Evolutionary conservation across 2,797 vertebrate species (phyloP).

Genomic region (Pipistrellus kuhlii): DNA sequence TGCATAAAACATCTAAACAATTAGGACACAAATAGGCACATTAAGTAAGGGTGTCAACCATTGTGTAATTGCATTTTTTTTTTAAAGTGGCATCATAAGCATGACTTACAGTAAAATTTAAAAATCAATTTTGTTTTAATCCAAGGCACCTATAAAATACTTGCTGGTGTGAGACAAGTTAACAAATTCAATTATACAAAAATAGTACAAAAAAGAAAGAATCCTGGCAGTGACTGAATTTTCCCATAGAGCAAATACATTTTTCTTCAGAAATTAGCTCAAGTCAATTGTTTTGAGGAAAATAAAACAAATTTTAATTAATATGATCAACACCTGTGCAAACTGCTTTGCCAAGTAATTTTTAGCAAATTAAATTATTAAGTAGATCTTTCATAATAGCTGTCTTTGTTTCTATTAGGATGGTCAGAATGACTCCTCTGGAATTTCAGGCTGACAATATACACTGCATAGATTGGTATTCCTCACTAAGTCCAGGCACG

Average conservation of each 20-base stretch:
- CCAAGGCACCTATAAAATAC: constrained; percentile 87
- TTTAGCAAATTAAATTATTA: neutral
- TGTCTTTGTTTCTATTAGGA: neutral
- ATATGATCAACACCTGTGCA: neutral
- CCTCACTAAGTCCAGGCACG: constrained; percentile 69
- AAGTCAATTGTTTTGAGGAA: constrained; percentile 53
- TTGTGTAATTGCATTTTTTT: neutral
- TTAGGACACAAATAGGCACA: constrained; percentile 16
- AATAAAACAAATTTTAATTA: constrained; percentile 40
- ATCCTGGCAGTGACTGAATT: constrained; percentile 73
- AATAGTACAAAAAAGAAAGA: constrained; percentile 63
- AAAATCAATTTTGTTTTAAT: constrained; percentile 75
- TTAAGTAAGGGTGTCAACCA: neutral
- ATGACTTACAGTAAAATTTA: constrained; percentile 53
- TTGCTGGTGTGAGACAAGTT: constrained; percentile 87
- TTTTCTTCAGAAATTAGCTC: constrained; percentile 59
- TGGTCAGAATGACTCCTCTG: neutral
- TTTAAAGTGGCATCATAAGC: constrained; percentile 63
- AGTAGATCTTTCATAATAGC: neutral
- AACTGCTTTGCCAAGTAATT: neutral
- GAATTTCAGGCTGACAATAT: constrained; percentile 5
- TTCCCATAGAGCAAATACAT: constrained; percentile 52
- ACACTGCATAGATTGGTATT: constrained; percentile 74
- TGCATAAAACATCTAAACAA: constrained; percentile 51
- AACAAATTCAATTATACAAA: constrained; percentile 69